Evolutionary conservation across 2,888 invertebrate species (phyloP), one percentile per base, ranked within the genome.

Genomic region (Alviniconcha strummeri): DNA sequence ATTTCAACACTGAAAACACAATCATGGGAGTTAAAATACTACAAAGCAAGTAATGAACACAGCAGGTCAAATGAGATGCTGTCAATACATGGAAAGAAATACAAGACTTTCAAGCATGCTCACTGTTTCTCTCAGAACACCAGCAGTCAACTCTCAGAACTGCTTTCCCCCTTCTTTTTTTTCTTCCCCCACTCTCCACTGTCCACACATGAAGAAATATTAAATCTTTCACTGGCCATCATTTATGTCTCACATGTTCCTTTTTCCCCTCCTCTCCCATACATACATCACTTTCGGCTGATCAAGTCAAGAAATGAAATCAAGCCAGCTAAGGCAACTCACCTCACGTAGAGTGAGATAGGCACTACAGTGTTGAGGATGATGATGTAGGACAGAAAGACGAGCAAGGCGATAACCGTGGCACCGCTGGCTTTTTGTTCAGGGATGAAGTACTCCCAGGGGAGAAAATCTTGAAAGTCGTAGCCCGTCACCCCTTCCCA

Each of bases 351-450:
- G 88, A 99, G 96, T 91, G 99, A 99, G 94, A 99, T 99, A 95
- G 99, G 99, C 95, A 99, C 99, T 92, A 99, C 98, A 92, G 99
- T 99, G 95, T 99, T 99, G 94, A 99, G 96, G 91, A 99, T 98
- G 94, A 99, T 99, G 93, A 98, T 98, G 95, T 99, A 99, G 69
- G 99, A 99, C 95, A 99, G 98, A 96, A 99, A 99, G 89, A 98
- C 98, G 89, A 99, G 96, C 90, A 98, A 95, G 88, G 99, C 98
- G 92, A 98, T 99, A 91, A 98, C 97, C 88, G 97, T 90, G 74
- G 94, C 92, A 19, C 93, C 93, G 60, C 87, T 88, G 19, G 83
- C 85, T 54, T 86, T 85, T 4, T 88, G 87, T 57, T 90, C 96
- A 82, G 98, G 98, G 93, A 98, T 97, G 91, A 98, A 96, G 92